A percentile compares a stretch with the other conserved stretches of the same genome.
These are phyloP conservation scores for Linnaemya vulpina DNA, from an alignment of 2,888 invertebrate genomes.

Conservation along the genomic window DNA sequence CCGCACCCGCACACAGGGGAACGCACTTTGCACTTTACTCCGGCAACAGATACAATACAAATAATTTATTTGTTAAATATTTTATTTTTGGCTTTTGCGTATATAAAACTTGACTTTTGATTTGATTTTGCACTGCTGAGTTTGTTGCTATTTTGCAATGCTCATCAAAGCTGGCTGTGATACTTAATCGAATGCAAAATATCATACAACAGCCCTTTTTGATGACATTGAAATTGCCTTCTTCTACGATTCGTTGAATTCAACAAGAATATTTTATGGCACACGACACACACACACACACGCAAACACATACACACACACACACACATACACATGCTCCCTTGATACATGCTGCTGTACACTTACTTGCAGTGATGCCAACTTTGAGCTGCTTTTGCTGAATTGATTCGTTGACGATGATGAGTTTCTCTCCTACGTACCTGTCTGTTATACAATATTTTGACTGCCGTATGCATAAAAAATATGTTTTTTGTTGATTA, in stretches of 20 bases:
- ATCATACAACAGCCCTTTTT: constrained; percentile 82
- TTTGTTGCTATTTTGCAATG: constrained; percentile 79
- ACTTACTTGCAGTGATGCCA: constrained; percentile 8
- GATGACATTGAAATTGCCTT: constrained; percentile 81
- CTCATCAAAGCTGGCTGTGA: constrained; percentile 84
- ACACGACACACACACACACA: constrained; percentile 20
- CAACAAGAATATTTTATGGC: constrained; percentile 50
- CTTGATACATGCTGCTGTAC: constrained; percentile 6
- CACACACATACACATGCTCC: background rate
- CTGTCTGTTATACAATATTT: no score
- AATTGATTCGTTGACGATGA: background rate
- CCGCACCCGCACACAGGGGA: no score
- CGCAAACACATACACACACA: background rate
- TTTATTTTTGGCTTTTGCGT: constrained; percentile 41
- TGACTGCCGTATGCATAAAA: no score
- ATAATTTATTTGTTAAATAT: constrained; percentile 26
- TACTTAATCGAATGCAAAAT: constrained; percentile 80
- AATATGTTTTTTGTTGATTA: no score
- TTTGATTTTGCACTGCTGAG: constrained; percentile 55
- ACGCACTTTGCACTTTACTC: background rate
- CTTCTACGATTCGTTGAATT: constrained; percentile 62
- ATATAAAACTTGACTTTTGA: constrained; percentile 11
- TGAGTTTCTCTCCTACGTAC: background rate
- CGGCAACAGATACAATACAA: background rate
- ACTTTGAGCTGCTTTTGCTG: background rate